Evolutionary conservation across 1,140 invertebrate species (phyloP).

Genomic region (Drosophila pachea): DNA sequence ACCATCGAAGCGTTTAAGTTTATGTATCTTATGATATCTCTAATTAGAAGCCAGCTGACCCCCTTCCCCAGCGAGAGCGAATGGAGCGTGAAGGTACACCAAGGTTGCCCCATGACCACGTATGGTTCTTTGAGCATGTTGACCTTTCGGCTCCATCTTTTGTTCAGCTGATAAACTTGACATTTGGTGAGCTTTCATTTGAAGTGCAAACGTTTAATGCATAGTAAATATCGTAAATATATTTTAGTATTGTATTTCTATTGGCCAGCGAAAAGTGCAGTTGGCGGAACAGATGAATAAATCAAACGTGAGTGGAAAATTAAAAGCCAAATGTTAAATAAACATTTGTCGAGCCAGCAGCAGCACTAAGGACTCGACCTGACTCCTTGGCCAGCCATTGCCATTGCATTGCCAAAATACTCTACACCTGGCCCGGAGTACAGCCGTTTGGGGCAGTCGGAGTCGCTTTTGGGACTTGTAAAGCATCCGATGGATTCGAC

Average conservation of each 20-base stretch:
- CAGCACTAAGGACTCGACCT: conserved; percentile 23
- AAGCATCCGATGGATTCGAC: conserved; percentile 2
- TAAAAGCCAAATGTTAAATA: conserved; percentile 37
- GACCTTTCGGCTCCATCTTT: not conserved
- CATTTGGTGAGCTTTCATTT: not conserved
- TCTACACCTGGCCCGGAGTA: no score
- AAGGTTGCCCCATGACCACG: no score
- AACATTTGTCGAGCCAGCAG: conserved; percentile 34
- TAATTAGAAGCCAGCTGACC: conserved; percentile 27
- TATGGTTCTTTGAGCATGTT: not conserved
- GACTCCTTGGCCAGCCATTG: conserved; percentile 6
- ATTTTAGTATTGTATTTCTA: not conserved
- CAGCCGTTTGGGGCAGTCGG: not conserved
- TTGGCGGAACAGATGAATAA: conserved; percentile 26
- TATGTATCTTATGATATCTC: not conserved
- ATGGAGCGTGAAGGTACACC: conserved; percentile 12
- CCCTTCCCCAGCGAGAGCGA: conserved; percentile 6
- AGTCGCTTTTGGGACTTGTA: conserved; percentile 1
- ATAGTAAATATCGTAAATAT: not conserved
- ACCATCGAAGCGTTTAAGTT: conserved; percentile 22
- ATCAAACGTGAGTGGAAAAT: conserved; percentile 44
- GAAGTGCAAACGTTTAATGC: not conserved
- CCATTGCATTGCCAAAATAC: conserved; percentile 10
- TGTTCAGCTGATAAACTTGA: not conserved
- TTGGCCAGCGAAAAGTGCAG: conserved; percentile 12